Evolutionary conservation across 2,888 invertebrate species (phyloP).

Genomic region (Mythimna vitellina): DNA sequence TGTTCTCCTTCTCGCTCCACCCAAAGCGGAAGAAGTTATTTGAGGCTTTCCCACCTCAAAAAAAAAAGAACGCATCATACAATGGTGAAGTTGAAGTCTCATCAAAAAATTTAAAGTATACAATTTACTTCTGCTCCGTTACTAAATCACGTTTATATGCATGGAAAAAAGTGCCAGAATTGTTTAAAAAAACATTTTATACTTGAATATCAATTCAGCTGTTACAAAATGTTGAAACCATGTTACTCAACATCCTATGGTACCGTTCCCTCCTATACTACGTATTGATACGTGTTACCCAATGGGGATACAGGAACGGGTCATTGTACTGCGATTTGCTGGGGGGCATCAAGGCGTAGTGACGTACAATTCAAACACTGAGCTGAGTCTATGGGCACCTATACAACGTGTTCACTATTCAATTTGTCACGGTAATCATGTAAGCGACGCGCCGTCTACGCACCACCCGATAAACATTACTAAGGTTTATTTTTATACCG

Average conservation of each 20-base stretch:
- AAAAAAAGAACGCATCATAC: not conserved
- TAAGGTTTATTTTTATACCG: conserved; percentile 79
- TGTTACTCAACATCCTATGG: conserved; percentile 35
- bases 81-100: conserved; percentile 38
- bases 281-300: conserved; percentile 57
- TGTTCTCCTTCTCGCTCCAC: too few relatives aligned
- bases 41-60: too few relatives aligned
- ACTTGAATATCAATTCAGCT: not conserved
- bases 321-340: conserved; percentile 79
- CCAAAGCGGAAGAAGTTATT: too few relatives aligned
- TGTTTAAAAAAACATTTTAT: not conserved
- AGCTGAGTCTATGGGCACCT: conserved; percentile 59
- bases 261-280: conserved; percentile 26
- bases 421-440: conserved; percentile 78
- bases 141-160: conserved; percentile 17
- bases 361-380: conserved; percentile 72
- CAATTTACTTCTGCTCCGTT: conserved; percentile 9
- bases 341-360: conserved; percentile 71
- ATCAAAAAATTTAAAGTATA: conserved; percentile 8
- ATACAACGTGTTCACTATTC: conserved; percentile 69
- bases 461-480: conserved; percentile 69
- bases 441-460: conserved; percentile 82
- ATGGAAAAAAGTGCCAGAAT: not conserved
- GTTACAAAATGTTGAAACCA: conserved; percentile 18
- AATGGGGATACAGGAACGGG: conserved; percentile 70